Conservation (phyloP, 1,140 invertebrate genomes). For the Drosophila serrata region DNA sequence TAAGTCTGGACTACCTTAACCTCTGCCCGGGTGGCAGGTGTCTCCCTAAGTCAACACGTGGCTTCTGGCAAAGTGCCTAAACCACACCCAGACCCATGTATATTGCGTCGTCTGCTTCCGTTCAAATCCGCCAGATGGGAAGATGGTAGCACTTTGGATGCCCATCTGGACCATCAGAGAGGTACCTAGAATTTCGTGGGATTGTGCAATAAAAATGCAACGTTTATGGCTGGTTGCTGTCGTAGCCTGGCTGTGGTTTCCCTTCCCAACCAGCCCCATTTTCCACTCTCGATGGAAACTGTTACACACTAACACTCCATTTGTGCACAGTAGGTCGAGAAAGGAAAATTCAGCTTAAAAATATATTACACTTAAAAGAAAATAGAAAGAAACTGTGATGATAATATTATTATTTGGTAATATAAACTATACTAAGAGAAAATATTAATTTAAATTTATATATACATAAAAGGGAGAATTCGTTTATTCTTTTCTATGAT, state of each 20-base stretch:
- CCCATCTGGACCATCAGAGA: conserved; percentile 44
- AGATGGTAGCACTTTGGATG: conserved; percentile 29
- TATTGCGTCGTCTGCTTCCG: not conserved
- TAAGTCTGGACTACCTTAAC: conserved; percentile 14
- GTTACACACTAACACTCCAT: conserved; percentile 28
- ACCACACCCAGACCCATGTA: not conserved
- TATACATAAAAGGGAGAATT: not conserved
- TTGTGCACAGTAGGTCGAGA: not conserved
- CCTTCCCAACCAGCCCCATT: conserved; percentile 34
- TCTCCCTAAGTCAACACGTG: conserved; percentile 46
- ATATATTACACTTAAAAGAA: not conserved
- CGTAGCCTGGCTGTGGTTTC: conserved; percentile 35
- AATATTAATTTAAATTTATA: not conserved
- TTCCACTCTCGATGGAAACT: conserved; percentile 46
- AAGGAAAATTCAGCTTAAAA: not conserved
- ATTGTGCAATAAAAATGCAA: conserved; percentile 66
- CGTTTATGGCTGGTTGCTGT: conserved; percentile 65
- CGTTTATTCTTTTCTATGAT: not conserved
- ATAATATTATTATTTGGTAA: not conserved
- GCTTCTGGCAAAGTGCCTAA: conserved; percentile 34
- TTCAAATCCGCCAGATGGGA: not conserved
- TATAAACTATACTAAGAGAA: no score
- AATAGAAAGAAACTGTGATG: no score
- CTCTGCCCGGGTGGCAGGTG: conserved; percentile 21
- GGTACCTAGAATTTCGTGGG: conserved; percentile 26